Base-by-base conservation (phyloP, 2,113 vertebrate genomes). In the Pelvicachromis taeniatus region DNA sequence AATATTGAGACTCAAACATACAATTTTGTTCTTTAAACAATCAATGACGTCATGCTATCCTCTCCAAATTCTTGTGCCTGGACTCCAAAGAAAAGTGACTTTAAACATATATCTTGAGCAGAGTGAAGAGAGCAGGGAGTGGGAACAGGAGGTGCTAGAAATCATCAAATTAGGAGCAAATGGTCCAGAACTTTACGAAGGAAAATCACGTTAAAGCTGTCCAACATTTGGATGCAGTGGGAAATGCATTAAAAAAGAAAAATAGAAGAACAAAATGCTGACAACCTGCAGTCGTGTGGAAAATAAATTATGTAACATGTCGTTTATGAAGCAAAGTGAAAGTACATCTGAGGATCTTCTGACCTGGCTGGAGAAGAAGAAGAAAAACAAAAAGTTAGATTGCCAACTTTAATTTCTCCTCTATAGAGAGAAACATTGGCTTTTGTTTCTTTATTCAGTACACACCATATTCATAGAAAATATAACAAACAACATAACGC, bases 101-200 rank as follows among this genome's bases (percentile, higher is more conserved):
- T 73, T 78, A 85, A 78, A 12, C 10, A 6, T 77, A 14, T 13
- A 33, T 79, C 48, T 68, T 77, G 77, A 82, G 87, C 33, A 87
- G 19, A 31, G 23, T 48, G 7, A 84, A 45, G 29, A 26, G 48
- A 2, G 42, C 56, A 56, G 26, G 78, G 40, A 84, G 83, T 75
- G 81, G 61, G 56, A 82, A 79, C 58, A 35, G 59, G 65, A 80
- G 80, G 82, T 78, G 83, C 58, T 73, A 88, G 42, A 84, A 86
- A 55, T 40, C 33, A 70, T 88, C 48, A 84, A 89, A 89, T 92
- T 80, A 88, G 84, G 7, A 82, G 68, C 73, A 89, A 93, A 93
- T 88, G 83, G 45, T 89, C 31, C 89, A 84, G 80, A 93, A 92
- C 77, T 48, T 84, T 78, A 78, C 5, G 7, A 61, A 81, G 83